Conservation (phyloP, 2,888 invertebrate species). For the Notodromas monacha region DNA sequence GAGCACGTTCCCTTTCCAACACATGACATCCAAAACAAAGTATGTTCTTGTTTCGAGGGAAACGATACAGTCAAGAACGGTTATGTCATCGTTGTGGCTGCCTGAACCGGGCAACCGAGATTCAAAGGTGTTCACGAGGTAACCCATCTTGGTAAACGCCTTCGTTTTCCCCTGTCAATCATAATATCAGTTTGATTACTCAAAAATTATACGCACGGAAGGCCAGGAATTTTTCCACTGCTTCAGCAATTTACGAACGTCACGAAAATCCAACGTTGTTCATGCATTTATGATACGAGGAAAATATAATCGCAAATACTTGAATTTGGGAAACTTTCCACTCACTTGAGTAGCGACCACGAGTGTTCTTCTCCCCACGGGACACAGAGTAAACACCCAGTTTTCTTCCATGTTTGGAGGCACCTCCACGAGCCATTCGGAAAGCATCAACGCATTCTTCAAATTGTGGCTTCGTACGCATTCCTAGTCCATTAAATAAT, state of each 20-base stretch:
- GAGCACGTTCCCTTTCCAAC: constrained; percentile 38
- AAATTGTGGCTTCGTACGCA: no score
- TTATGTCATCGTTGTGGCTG: constrained; percentile 13
- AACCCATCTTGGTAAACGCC: not conserved
- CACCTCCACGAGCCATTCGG: constrained; percentile 68
- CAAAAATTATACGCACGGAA: no score
- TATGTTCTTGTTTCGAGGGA: constrained; percentile 24
- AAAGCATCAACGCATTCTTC: constrained; percentile 48
- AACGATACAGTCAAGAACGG: constrained; percentile 55
- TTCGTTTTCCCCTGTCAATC: not conserved
- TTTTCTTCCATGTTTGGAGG: constrained; percentile 24
- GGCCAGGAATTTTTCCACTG: no score
- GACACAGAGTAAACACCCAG: constrained; percentile 30
- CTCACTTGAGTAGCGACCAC: constrained; percentile 34
- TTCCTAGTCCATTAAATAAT: no score
- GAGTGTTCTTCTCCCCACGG: constrained; percentile 46
- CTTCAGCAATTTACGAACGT: no score
- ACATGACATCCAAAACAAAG: constrained; percentile 47
- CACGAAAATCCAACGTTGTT: no score
- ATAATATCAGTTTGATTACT: no score
- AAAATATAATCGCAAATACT: no score
- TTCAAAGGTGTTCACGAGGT: constrained; percentile 17
- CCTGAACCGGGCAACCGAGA: constrained; percentile 39
- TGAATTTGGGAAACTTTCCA: no score
- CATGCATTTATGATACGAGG: no score